phyloP scores from a whole-genome alignment of 2,113 vertebrate species.

The Chloebia gouldiae region DNA sequence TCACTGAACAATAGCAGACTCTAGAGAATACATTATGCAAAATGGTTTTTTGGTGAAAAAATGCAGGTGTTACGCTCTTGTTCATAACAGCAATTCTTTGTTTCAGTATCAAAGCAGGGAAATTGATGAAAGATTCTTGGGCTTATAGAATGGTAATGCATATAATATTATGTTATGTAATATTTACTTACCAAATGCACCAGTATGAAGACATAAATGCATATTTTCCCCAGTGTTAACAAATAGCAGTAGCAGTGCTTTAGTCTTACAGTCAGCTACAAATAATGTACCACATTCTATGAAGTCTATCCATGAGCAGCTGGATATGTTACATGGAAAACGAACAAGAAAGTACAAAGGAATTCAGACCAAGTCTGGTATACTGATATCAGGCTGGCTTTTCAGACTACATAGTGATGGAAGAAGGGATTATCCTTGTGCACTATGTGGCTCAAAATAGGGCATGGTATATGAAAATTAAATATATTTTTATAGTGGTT shows the following conservation, averaged over 20 bases:
- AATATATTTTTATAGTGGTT: neutral
- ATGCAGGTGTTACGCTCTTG: neutral
- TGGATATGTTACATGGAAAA: neutral
- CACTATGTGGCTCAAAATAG: neutral
- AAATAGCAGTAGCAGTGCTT: neutral
- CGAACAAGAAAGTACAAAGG: neutral
- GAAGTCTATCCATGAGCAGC: neutral
- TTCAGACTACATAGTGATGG: neutral
- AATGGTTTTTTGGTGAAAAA: neutral
- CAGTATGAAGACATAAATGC: neutral
- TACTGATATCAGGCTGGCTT: neutral
- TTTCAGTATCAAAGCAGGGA: neutral
- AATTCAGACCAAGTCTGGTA: neutral
- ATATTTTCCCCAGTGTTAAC: neutral
- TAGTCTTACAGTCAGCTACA: neutral
- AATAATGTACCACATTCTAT: neutral
- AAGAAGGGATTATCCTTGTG: neutral
- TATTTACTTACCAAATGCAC: neutral
- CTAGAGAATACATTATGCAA: constrained; percentile 18
- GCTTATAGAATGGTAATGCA: neutral
- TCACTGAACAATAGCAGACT: constrained; percentile 29
- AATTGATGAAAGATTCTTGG: neutral
- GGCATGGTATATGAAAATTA: neutral
- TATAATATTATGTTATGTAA: neutral
- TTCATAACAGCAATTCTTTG: neutral